phyloP scores from a whole-genome alignment of 2,888 invertebrate species.

The Sisyra terminalis region DNA sequence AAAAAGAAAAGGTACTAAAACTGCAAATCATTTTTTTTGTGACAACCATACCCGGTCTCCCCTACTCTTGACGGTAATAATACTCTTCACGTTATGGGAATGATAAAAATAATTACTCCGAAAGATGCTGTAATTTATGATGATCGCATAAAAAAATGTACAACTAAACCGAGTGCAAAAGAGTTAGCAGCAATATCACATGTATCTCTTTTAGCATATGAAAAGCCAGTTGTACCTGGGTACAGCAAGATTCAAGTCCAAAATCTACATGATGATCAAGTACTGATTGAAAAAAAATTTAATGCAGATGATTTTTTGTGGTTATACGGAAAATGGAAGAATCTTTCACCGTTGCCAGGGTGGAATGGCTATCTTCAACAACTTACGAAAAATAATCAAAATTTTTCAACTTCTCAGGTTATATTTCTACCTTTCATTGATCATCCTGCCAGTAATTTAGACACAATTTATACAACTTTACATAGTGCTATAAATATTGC shows the following conservation, averaged over 20 bases:
- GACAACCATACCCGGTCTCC: too few species aligned
- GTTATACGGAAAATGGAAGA: constrained; percentile 18
- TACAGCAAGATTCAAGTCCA: constrained; percentile 13
- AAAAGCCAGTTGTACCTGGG: constrained; percentile 13
- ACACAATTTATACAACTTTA: constrained; percentile 2
- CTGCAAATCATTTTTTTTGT: too few species aligned
- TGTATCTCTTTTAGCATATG: constrained; percentile 13
- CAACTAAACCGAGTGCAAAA: constrained; percentile 16
- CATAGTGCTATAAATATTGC: neutral
- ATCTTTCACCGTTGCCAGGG: constrained; percentile 16
- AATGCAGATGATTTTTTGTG: too few species aligned
- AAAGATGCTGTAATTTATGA: constrained; percentile 14
- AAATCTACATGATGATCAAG: constrained; percentile 11
- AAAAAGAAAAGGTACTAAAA: too few species aligned
- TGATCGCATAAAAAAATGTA: constrained; percentile 18
- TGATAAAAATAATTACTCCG: constrained; percentile 12
- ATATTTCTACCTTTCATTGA: constrained; percentile 8
- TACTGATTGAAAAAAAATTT: constrained; percentile 7
- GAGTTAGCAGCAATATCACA: constrained; percentile 14
- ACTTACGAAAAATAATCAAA: constrained; percentile 15
- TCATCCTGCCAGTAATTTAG: constrained; percentile 4
- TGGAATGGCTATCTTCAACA: constrained; percentile 21
- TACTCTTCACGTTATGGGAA: constrained; percentile 13
- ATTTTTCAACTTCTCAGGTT: constrained; percentile 13
- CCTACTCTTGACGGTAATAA: constrained; percentile 13